phyloP scores from a whole-genome alignment of 1,140 invertebrate genomes.

The Drosophila tani region DNA sequence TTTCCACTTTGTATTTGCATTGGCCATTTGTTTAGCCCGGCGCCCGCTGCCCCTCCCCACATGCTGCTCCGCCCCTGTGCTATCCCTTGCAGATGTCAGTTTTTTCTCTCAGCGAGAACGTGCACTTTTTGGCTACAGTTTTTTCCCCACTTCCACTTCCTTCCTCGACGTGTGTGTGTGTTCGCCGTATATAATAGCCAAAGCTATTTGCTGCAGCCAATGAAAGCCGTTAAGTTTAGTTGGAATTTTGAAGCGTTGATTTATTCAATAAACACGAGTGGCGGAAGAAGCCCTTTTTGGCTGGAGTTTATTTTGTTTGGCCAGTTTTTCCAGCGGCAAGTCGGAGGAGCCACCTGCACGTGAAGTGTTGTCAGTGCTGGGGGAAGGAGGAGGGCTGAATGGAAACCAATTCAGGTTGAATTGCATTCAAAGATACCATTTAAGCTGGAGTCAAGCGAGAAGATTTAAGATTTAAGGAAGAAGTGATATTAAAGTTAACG shows the following conservation, averaged over 20 bases:
- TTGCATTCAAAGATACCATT: slow-evolving; percentile 19
- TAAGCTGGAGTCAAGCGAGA: slow-evolving; percentile 3
- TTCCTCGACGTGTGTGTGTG: slow-evolving; percentile 9
- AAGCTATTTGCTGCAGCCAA: slow-evolving; percentile 71
- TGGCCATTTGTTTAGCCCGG: slow-evolving; percentile 54
- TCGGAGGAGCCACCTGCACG: slow-evolving; percentile 4
- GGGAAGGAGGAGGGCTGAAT: slow-evolving; percentile 1
- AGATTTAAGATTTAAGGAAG: background rate
- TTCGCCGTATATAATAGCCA: slow-evolving; percentile 53
- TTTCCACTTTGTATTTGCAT: slow-evolving; percentile 81
- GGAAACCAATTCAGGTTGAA: slow-evolving; percentile 26
- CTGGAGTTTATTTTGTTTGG: slow-evolving; percentile 41
- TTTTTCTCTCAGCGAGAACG: slow-evolving; percentile 24
- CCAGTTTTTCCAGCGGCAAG: slow-evolving; percentile 10
- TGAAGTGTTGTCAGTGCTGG: slow-evolving; percentile 44
- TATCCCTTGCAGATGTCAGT: slow-evolving; percentile 36
- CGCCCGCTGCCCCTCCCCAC: background rate
- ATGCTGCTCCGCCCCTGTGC: background rate
- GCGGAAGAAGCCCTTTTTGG: slow-evolving; percentile 37
- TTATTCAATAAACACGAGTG: slow-evolving; percentile 72
- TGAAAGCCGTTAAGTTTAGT: slow-evolving; percentile 78
- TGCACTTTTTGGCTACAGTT: slow-evolving; percentile 77
- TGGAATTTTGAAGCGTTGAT: slow-evolving; percentile 74
- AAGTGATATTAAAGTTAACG: background rate
- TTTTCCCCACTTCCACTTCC: slow-evolving; percentile 29